These are phyloP conservation scores for Sinonovacula constricta DNA, from an alignment of 1,140 invertebrate species.

Conservation along the genomic window DNA sequence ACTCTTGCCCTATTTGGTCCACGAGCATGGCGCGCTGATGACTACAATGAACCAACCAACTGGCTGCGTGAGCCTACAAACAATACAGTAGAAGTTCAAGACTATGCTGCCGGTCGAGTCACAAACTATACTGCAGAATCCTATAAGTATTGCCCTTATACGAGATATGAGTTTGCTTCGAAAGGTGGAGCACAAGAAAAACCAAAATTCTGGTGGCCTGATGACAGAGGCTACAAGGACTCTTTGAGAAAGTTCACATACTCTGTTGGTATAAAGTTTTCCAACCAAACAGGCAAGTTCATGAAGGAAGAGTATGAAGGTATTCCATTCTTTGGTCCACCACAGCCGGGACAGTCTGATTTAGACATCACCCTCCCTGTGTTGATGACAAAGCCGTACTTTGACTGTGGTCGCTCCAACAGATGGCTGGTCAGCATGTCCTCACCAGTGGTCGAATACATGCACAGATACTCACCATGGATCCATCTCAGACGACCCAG, in stretches of 20 bases:
- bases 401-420: conserved; percentile 96
- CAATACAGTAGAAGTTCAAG: conserved; percentile 75
- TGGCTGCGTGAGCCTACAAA: conserved; percentile 78
- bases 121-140: conserved; percentile 94
- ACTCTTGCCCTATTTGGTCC: conserved; percentile 97
- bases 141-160: conserved; percentile 96
- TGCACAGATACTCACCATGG: conserved; percentile 92
- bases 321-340: conserved; percentile 77
- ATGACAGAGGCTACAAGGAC: conserved; percentile 87
- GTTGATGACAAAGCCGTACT: conserved; percentile 96
- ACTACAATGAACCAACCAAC: conserved; percentile 78
- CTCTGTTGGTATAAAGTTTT: conserved; percentile 87
- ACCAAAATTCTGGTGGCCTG: conserved; percentile 83
- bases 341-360: conserved; percentile 73
- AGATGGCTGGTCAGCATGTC: conserved; percentile 97
- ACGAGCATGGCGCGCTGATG: conserved; percentile 84
- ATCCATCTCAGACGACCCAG: conserved; percentile 97
- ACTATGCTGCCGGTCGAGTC: conserved; percentile 81
- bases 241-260: conserved; percentile 91
- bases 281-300: conserved; percentile 90
- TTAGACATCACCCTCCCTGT: conserved; percentile 88
- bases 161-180: conserved; percentile 45
- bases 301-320: conserved; percentile 63
- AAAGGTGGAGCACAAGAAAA: conserved; percentile 39
- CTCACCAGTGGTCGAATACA: conserved; percentile 96